These are phyloP conservation scores for Muscidifurax raptorellus DNA, from an alignment of 1,140 invertebrate species.

Conservation along the genomic window DNA sequence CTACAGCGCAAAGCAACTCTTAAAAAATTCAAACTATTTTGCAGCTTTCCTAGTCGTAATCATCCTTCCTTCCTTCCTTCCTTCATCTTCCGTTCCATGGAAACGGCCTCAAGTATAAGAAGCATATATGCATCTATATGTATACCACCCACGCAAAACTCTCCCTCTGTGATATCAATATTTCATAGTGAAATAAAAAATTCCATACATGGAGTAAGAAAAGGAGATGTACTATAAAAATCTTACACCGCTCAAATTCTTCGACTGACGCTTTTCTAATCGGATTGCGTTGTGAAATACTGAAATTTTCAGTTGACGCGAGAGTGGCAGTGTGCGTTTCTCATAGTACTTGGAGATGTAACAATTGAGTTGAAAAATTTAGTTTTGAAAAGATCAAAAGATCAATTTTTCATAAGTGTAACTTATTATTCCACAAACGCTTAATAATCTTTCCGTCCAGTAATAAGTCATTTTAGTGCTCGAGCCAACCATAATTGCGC, in stretches of 20 bases:
- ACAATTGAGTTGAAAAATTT: too few relatives aligned
- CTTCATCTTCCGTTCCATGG: conserved; percentile 84
- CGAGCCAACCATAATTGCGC: neutral
- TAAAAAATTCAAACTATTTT: conserved; percentile 59
- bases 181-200: conserved; percentile 36
- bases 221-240: neutral
- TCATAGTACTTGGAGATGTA: too few relatives aligned
- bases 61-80: too few relatives aligned
- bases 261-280: neutral
- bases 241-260: conserved; percentile 16
- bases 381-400: too few relatives aligned
- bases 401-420: too few relatives aligned
- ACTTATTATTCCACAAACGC: too few relatives aligned
- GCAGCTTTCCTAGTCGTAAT: conserved; percentile 85
- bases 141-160: neutral
- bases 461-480: neutral
- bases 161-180: conserved; percentile 18
- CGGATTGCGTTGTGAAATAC: neutral
- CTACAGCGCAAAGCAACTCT: neutral
- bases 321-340: too few relatives aligned
- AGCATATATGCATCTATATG: neutral
- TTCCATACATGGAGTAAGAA: conserved; percentile 16
- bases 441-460: neutral
- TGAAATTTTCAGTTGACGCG: neutral
- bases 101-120: conserved; percentile 79